Base-by-base conservation (phyloP, 2,113 vertebrate species). In the Hiodon alosoides region DNA sequence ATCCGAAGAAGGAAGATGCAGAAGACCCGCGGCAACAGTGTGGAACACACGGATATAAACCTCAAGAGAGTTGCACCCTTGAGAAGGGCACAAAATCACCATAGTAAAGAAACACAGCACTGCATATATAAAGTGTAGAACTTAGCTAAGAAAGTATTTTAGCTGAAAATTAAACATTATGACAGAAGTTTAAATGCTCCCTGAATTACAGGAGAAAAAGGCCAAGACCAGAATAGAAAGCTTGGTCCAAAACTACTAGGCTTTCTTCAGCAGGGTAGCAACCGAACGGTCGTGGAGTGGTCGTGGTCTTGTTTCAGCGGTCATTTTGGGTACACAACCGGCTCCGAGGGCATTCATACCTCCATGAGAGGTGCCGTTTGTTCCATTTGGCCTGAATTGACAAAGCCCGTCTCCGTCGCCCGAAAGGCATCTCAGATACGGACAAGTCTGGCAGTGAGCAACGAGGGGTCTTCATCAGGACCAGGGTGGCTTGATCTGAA, bases 311-410 rank as follows among this genome's bases (percentile, higher is more conserved):
- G 1, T n/a, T 6, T 60, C n/a, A 48, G 14, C 8, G 7, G 17
- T 46, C 5, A 58, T 4, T 17, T 11, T 72, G 7, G 55, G 10
- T 10, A 46, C 53, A 17, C 59, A 9, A 2, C 13, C 4, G 50
- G 3, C 8, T 53, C 67, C 52, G 67, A 69, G 48, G 6, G 11
- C 16, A 46, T 8, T 2, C 7, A 53, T 88, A 99, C 97, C 96
- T 97, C 97, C 97, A 98, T 0, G 97, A 98, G 65, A 99, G 89
- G 83, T 95, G 97, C 76, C 94, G 93, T 80, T 95, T 98, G 82
- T 85, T 92, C 97, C 97, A 98, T 81, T 94, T 97, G 87, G 90
- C 91, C 0, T 87, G 84, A 52, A 87, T 80, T 0, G 82, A 82
- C 0, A 76, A 50, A 0, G 88, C 87, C 67, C 97, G 86, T 78